Conservation (phyloP, 2,113 vertebrate species). For the Phalacrocorax brasilianus region DNA sequence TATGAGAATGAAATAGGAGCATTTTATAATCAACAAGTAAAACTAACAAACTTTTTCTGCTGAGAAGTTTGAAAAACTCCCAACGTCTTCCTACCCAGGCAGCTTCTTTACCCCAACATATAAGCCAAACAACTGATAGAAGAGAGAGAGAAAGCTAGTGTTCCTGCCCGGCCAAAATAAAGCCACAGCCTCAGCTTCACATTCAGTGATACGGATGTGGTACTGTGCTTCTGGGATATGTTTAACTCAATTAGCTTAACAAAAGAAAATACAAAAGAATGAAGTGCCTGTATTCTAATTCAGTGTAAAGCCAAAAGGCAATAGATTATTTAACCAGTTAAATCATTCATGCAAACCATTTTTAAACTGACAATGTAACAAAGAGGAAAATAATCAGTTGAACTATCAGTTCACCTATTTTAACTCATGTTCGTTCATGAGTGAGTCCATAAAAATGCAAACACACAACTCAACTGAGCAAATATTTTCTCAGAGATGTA, state of each 20-base stretch:
- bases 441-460: background rate
- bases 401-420: background rate
- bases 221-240: background rate
- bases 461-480: background rate
- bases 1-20: background rate
- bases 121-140: background rate
- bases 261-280: background rate
- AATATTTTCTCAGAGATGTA: background rate
- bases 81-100: background rate
- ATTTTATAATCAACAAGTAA: background rate
- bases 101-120: background rate
- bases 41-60: background rate
- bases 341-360: constrained; percentile 19
- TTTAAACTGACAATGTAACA: background rate
- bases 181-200: background rate
- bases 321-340: background rate
- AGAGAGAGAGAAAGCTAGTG: background rate
- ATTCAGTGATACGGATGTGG: background rate
- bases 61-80: background rate
- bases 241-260: constrained; percentile 39
- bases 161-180: background rate
- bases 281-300: background rate
- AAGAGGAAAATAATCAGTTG: background rate
- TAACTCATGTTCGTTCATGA: background rate
- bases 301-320: background rate